phyloP scores from a whole-genome alignment of 2,797 vertebrate species.

The Benthosema pterotum region DNA sequence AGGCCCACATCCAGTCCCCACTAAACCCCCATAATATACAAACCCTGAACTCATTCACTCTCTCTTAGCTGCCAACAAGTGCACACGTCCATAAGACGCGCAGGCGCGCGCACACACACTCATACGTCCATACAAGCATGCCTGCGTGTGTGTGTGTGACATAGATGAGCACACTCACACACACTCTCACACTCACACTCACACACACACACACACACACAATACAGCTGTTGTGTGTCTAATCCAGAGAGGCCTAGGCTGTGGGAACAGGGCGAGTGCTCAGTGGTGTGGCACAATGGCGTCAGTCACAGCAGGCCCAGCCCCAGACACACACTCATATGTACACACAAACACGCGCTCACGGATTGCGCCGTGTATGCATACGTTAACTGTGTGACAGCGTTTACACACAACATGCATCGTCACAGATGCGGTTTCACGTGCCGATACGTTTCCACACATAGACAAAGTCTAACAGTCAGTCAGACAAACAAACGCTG shows the following conservation, averaged over 20 bases:
- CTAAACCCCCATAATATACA: constrained; percentile 43
- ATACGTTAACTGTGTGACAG: no score
- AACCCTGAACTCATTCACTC: constrained; percentile 19
- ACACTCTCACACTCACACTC: constrained; percentile 40
- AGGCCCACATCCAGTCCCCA: constrained; percentile 52
- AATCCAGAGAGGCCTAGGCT: constrained; percentile 71
- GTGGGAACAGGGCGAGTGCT: constrained; percentile 72
- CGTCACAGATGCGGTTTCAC: no score
- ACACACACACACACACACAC: constrained; percentile 61
- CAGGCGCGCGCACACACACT: neutral
- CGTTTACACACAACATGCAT: no score
- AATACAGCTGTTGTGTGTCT: constrained; percentile 81
- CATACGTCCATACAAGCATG: constrained; percentile 10
- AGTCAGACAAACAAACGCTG: constrained; percentile 8
- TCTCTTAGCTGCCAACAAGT: constrained; percentile 45
- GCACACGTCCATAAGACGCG: constrained; percentile 31
- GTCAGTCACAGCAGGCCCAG: constrained; percentile 71
- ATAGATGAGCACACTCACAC: constrained; percentile 30
- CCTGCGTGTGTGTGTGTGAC: no score
- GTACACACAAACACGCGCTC: constrained; percentile 8
- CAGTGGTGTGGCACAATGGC: constrained; percentile 71
- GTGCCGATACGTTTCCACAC: no score
- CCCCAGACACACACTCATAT: constrained; percentile 25
- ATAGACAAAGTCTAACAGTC: no score
- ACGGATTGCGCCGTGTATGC: no score